Percentiles rank a stretch among this genome's conserved stretches.
Evolutionary conservation across 1,140 invertebrate species (phyloP).

Genomic region (Zaprionus ornatus): DNA sequence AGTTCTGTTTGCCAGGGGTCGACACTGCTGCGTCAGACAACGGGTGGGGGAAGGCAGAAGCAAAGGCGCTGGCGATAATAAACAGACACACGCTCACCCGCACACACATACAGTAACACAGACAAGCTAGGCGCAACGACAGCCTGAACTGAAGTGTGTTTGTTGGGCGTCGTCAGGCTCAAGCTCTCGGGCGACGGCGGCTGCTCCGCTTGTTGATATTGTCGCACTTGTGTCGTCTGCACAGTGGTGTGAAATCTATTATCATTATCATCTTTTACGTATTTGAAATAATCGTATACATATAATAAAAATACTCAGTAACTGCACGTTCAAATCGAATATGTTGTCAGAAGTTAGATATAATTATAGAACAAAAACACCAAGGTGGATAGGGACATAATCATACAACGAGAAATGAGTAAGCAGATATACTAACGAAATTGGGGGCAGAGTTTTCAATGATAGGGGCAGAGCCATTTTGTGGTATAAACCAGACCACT

Average conservation of each 20-base stretch:
- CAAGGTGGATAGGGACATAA: too few species aligned
- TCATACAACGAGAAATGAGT: too few species aligned
- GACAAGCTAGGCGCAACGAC: constrained; percentile 56
- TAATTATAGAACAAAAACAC: too few species aligned
- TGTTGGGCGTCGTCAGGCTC: constrained; percentile 66
- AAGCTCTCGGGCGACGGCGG: constrained; percentile 43
- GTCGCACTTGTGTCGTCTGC: constrained; percentile 62
- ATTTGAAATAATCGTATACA: background rate
- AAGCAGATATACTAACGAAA: too few species aligned
- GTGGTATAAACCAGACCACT: too few species aligned
- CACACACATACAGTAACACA: constrained; percentile 44
- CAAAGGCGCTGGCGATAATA: constrained; percentile 67
- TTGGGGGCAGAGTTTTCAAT: too few species aligned
- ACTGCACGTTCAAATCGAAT: too few species aligned
- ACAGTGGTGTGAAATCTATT: constrained; percentile 39
- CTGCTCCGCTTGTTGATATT: constrained; percentile 72
- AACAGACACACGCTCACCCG: constrained; percentile 54
- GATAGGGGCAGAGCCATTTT: too few species aligned
- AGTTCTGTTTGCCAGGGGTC: constrained; percentile 46
- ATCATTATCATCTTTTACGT: background rate
- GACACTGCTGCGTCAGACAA: constrained; percentile 6
- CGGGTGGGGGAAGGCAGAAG: constrained; percentile 18
- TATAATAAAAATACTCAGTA: background rate
- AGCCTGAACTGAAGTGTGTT: constrained; percentile 70
- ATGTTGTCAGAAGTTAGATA: too few species aligned